These are phyloP conservation scores for Archivesica marissinica DNA, from an alignment of 1,140 invertebrate genomes.

Conservation along the genomic window DNA sequence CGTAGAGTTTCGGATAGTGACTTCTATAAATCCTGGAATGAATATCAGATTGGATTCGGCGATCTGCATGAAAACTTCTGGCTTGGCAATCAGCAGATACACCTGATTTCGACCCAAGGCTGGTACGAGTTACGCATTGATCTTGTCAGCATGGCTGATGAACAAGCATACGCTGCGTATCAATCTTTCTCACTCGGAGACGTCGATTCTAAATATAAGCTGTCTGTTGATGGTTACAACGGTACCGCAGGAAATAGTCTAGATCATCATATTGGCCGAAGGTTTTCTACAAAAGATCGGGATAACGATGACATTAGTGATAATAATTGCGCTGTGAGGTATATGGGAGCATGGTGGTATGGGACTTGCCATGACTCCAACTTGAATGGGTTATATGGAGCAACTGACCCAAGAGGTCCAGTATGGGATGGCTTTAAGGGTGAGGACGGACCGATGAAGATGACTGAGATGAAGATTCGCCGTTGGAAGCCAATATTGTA, in stretches of 20 bases:
- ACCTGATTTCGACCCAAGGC: constrained; percentile 84
- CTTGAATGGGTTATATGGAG: constrained; percentile 10
- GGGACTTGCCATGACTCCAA: neutral
- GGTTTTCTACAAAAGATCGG: neutral
- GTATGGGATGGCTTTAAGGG: constrained; percentile 7
- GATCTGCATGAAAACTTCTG: constrained; percentile 38
- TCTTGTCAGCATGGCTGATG: neutral
- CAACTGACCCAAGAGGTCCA: neutral
- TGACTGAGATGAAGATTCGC: constrained; percentile 11
- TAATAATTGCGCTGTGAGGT: neutral
- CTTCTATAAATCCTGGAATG: constrained; percentile 96
- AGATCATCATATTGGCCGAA: neutral
- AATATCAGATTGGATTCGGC: constrained; percentile 86
- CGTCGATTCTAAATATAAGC: neutral
- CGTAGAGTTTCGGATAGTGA: constrained; percentile 91
- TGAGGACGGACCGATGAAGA: neutral
- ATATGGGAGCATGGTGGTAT: constrained; percentile 38
- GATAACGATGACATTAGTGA: neutral
- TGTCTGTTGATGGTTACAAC: neutral
- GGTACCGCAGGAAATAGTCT: constrained; percentile 6
- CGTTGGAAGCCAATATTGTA: no score
- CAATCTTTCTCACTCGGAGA: neutral
- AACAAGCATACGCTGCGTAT: neutral
- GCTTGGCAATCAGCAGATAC: constrained; percentile 21
- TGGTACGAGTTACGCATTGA: constrained; percentile 18